Evolutionary conservation across 2,113 vertebrate species (phyloP).

Genomic region (Dromiciops gliroides): DNA sequence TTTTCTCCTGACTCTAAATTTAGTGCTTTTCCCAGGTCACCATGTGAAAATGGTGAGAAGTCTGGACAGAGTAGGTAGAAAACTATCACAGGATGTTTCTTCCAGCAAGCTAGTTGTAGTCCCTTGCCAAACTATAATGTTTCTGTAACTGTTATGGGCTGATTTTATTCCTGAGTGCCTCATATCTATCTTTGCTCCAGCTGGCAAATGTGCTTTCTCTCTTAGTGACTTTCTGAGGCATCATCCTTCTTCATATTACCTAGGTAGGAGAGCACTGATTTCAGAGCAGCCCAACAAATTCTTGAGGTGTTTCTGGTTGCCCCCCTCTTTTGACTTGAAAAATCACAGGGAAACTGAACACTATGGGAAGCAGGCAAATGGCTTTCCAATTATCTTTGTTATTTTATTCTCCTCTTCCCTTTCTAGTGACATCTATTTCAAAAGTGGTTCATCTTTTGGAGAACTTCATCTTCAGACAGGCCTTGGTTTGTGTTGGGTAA

Average conservation of each 20-base stretch:
- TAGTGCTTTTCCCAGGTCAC: background rate
- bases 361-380: background rate
- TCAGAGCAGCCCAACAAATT: background rate
- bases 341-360: background rate
- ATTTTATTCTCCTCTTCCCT: background rate
- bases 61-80: background rate
- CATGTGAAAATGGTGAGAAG: background rate
- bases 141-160: background rate
- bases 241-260: background rate
- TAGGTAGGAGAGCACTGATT: background rate
- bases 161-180: background rate
- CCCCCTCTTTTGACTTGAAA: background rate
- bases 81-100: background rate
- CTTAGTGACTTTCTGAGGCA: background rate
- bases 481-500: background rate
- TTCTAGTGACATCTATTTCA: background rate
- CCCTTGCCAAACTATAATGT: background rate
- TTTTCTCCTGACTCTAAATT: background rate
- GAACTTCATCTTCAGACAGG: background rate
- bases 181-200: background rate
- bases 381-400: background rate
- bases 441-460: background rate
- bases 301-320: background rate
- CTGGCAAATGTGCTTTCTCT: background rate
- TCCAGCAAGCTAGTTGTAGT: background rate